Evolutionary conservation across 2,888 invertebrate species (phyloP), one percentile per base, ranked within the genome.

Genomic region (Epistrophe eligans): DNA sequence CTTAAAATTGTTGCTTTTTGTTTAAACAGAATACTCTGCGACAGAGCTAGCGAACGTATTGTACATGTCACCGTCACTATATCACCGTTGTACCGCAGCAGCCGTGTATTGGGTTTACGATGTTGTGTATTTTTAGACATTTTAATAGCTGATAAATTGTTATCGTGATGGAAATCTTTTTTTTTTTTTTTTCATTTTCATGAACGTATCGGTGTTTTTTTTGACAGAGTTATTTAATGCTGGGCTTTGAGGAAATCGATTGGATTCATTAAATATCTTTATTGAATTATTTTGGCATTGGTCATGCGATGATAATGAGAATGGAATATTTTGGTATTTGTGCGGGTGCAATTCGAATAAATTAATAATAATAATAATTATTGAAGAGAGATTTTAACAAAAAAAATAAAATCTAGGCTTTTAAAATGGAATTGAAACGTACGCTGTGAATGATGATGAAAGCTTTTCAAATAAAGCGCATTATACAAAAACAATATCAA

Each of bases 91-190:
- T 17, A 32, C 60, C 38, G 38, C 19, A 50, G 32, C 11, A 40
- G 10, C 24, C 24, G 24, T 24, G 24, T 24, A 24, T 24, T 15
- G 35, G 38, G 48, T 11, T 72, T 67, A 55, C 72, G 52, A 48
- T 24, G 48, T 52, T 70, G 67, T 70, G 40, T 55, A 64, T 77
- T 77, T 80, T 77, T 80, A 77, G 80, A 77, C 80, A 77, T 77
- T 84, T 72, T 76, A 80, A 72, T 66, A 72, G 71, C 66, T 80
- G 70, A 80, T 84, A 80, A 67, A 80, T 72, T 80, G 80, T 58
- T 84, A 77, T 80, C 60, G 71, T 57, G n/a, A n/a, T n/a, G 52
- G n/a, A 76, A 76, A 80, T 84, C 38, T 35, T 17, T 52, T 60
- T 67, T 48, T 11, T 50, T 19, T 19, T 35, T 17, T 52, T 60